Evolutionary conservation across 2,888 invertebrate species (phyloP).

Genomic region (Coenonympha glycerion): DNA sequence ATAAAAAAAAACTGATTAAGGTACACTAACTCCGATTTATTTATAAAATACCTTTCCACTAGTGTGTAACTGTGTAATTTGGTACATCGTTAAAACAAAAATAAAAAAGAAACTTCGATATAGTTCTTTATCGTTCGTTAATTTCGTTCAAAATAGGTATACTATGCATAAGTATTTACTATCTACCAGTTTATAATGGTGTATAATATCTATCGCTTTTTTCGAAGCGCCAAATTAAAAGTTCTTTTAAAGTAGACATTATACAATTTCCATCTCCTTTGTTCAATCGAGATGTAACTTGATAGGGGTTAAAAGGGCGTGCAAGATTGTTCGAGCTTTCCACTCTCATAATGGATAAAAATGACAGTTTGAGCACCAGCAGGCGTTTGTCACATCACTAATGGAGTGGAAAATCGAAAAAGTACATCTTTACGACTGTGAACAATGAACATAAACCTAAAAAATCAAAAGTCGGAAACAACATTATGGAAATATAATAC

Average conservation of each 20-base stretch:
- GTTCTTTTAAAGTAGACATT: neutral
- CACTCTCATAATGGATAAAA: constrained; percentile 65
- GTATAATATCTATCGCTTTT: neutral
- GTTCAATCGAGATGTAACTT: constrained; percentile 6
- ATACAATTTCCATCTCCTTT: constrained; percentile 3
- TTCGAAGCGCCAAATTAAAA: neutral
- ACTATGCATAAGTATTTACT: too few species aligned
- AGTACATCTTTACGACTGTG: constrained; percentile 55
- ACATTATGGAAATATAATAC: too few species aligned
- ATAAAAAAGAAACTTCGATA: too few species aligned
- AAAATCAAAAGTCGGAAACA: too few species aligned
- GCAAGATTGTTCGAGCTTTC: constrained; percentile 58
- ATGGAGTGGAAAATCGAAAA: constrained; percentile 66
- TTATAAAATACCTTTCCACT: too few species aligned
- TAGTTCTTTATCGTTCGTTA: too few species aligned
- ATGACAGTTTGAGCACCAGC: constrained; percentile 65
- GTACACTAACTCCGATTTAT: too few species aligned
- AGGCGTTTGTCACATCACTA: constrained; percentile 67
- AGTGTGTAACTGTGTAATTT: too few species aligned
- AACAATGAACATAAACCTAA: constrained; percentile 45
- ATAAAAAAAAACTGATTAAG: too few species aligned
- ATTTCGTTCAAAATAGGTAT: too few species aligned
- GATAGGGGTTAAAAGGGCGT: constrained; percentile 46
- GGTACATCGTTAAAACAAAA: too few species aligned
- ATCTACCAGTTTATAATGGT: too few species aligned